Percentiles rank a stretch among this genome's conserved stretches.
Conservation (phyloP, 2,888 invertebrate genomes). For the Isoperla grammatica region DNA sequence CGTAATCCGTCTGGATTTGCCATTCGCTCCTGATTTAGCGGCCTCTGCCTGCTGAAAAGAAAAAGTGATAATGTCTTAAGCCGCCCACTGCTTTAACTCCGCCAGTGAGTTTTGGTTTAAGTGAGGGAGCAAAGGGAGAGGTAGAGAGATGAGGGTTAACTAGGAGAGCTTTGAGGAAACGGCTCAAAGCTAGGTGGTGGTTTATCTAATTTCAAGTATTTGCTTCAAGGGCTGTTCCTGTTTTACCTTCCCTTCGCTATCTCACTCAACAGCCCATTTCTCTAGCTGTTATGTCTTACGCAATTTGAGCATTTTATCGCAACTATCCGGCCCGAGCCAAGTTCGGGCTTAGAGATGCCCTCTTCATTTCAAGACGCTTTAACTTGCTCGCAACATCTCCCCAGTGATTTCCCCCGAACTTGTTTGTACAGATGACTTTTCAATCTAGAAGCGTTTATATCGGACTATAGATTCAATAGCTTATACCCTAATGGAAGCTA, state of each 20-base stretch:
- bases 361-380: too few relatives aligned
- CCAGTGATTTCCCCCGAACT: too few relatives aligned
- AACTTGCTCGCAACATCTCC: too few relatives aligned
- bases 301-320: background rate
- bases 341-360: background rate
- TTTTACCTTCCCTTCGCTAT: conserved; percentile 16
- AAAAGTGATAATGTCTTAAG: conserved; percentile 31
- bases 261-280: conserved; percentile 9
- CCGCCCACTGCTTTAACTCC: conserved; percentile 23
- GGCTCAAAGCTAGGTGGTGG: conserved; percentile 20
- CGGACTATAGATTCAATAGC: too few relatives aligned
- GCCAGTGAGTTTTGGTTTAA: conserved; percentile 24
- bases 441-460: too few relatives aligned
- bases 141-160: conserved; percentile 16
- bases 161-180: conserved; percentile 15
- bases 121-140: conserved; percentile 14
- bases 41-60: conserved; percentile 22
- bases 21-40: conserved; percentile 28
- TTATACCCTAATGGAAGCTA: too few relatives aligned
- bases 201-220: conserved; percentile 28
- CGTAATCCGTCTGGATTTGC: conserved; percentile 30
- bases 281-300: background rate
- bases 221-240: conserved; percentile 16
- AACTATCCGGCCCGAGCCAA: background rate
- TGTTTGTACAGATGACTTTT: too few relatives aligned